These are phyloP conservation scores for Lutjanus campechanus DNA, from an alignment of 2,797 vertebrate genomes.

Conservation along the genomic window DNA sequence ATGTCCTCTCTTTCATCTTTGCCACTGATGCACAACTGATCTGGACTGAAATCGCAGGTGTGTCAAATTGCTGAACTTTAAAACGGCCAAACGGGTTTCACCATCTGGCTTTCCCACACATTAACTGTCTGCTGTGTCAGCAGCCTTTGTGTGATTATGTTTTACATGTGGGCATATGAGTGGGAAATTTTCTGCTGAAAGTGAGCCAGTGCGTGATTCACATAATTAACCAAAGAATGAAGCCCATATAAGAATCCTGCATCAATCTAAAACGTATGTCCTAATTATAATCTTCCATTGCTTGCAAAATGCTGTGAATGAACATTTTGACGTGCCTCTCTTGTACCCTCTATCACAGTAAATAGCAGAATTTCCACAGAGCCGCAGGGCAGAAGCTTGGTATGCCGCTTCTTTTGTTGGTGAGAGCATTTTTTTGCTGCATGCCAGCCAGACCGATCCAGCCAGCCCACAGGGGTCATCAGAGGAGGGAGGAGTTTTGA, in stretches of 20 bases:
- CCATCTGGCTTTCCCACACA: conserved; percentile 20
- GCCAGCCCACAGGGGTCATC: conserved; percentile 71
- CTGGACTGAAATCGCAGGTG: conserved; percentile 24
- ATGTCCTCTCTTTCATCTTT: conserved; percentile 18
- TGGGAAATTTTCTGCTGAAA: not conserved
- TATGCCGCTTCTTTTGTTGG: conserved; percentile 66
- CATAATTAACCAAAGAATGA: not conserved
- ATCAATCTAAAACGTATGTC: conserved; percentile 22
- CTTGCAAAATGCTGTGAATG: conserved; percentile 10
- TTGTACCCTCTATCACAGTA: conserved; percentile 25
- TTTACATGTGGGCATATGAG: not conserved
- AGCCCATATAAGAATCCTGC: not conserved
- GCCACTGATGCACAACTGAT: conserved; percentile 22
- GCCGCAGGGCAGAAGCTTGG: conserved; percentile 51
- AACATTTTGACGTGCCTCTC: conserved; percentile 21
- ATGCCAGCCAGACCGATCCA: conserved; percentile 63
- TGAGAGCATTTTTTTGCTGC: conserved; percentile 53
- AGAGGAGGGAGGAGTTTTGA: conserved; percentile 75
- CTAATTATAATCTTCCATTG: conserved; percentile 15
- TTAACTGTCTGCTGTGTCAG: conserved; percentile 20
- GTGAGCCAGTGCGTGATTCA: not conserved
- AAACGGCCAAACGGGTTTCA: conserved; percentile 13
- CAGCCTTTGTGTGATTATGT: conserved; percentile 3
- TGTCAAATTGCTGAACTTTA: conserved; percentile 23
- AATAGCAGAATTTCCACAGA: conserved; percentile 37